These are phyloP conservation scores for Pemphigus obesinymphae DNA, from an alignment of 1,140 invertebrate genomes.

Conservation along the genomic window DNA sequence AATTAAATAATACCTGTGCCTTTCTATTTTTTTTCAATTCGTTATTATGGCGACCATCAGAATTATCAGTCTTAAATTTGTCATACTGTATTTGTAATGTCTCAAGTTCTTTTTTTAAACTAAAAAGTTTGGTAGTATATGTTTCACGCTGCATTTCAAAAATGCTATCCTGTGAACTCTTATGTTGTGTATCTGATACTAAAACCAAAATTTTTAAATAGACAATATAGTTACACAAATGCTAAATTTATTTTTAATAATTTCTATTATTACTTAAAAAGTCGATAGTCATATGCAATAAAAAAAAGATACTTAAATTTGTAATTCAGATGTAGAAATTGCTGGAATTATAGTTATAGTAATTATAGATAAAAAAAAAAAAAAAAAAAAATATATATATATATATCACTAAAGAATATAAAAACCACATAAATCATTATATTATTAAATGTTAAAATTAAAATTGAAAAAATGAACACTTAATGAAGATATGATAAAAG, in stretches of 20 bases:
- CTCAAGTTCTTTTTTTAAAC: constrained; percentile 35
- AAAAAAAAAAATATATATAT: neutral
- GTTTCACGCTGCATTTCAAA: constrained; percentile 38
- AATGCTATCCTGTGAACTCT: constrained; percentile 28
- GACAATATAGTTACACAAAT: neutral
- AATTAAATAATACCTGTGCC: constrained; percentile 19
- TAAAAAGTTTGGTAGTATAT: constrained; percentile 19
- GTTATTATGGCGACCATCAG: constrained; percentile 23
- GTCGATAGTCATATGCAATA: too few relatives aligned
- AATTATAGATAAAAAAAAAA: neutral
- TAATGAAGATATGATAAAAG: neutral
- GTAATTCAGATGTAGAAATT: neutral
- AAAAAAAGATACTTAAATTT: neutral
- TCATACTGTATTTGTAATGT: constrained; percentile 36
- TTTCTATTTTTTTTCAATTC: constrained; percentile 39
- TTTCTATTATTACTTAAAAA: neutral
- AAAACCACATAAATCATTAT: too few relatives aligned
- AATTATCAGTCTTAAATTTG: constrained; percentile 29
- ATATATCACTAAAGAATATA: too few relatives aligned
- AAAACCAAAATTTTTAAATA: neutral
- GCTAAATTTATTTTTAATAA: neutral
- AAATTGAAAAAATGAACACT: neutral
- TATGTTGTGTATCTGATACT: constrained; percentile 20
- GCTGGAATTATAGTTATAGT: neutral
- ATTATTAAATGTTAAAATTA: neutral